Base-by-base conservation (phyloP, 2,113 vertebrate species). In the Microcebus lehilahytsara region DNA sequence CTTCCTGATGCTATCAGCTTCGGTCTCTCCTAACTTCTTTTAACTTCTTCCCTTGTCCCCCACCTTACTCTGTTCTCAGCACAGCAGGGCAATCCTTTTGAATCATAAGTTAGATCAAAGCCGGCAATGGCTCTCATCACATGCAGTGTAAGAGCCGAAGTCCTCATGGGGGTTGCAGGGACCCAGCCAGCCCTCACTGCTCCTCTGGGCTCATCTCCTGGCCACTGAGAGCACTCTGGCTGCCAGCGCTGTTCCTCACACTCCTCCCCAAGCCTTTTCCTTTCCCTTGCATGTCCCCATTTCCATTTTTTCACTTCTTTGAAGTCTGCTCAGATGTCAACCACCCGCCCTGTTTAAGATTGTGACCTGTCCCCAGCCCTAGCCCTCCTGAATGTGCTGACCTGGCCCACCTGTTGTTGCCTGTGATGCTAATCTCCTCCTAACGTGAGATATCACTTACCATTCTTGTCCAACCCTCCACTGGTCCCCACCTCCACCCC, bases 131-230 rank as follows among this genome's bases (percentile, higher is more conserved):
- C 67, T 80, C 37, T 37, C 17, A 8, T 56, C 42, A 32, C 49
- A 51, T 22, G 42, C 51, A 16, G n/a, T 60, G 9, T 16, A 77
- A 66, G 53, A 72, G 37, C 40, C 40, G 16, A 42, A n/a, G 40
- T 78, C 80, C 62, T 85, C 27, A 2, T 1, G 2, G 9, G 14
- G 37, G 14, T 51, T 60, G 6, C 30, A 9, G 14, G 49, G 17
- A 20, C 4, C 5, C 12, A 3, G 2, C 32, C 40, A n/a, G 19
- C 34, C 9, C 1, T 40, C 16, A 6, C 58, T 8, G 6, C 20
- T 12, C 40, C 30, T 83, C 23, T 46, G n/a, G n/a, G 13, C 78
- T 60, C 34, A 9, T 53, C 14, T 53, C 42, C 32, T 32, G 37
- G 23, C 49, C 7, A 5, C 40, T 62, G 34, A 30, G 83, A 22